These are phyloP conservation scores for Anadara kagoshimensis DNA, from an alignment of 1,140 invertebrate genomes.

Conservation along the genomic window DNA sequence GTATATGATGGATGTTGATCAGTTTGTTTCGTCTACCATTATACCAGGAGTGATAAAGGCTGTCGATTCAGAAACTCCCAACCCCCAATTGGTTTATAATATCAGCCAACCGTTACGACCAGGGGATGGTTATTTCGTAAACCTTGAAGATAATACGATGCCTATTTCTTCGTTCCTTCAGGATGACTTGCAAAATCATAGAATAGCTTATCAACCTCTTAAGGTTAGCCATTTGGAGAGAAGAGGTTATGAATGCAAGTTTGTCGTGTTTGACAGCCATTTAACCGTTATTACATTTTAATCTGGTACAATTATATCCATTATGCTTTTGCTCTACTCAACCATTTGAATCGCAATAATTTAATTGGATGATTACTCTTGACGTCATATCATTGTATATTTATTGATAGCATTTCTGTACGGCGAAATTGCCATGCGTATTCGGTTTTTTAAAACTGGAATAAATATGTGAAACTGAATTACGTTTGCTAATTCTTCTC, in stretches of 20 bases:
- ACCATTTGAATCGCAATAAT: too few relatives aligned
- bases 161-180: slow-evolving; percentile 82
- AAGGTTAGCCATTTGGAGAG: slow-evolving; percentile 56
- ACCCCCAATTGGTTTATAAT: slow-evolving; percentile 79
- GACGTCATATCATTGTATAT: too few relatives aligned
- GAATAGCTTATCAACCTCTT: slow-evolving; percentile 75
- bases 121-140: slow-evolving; percentile 78
- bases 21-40: slow-evolving; percentile 67
- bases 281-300: slow-evolving; percentile 67
- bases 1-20: slow-evolving; percentile 70
- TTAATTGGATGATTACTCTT: too few relatives aligned
- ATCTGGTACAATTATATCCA: too few relatives aligned
- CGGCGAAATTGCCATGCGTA: too few relatives aligned
- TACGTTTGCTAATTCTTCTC: too few relatives aligned
- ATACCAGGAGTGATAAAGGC: slow-evolving; percentile 81
- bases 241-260: slow-evolving; percentile 62
- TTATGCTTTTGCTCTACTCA: too few relatives aligned
- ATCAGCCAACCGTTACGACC: slow-evolving; percentile 75
- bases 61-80: slow-evolving; percentile 86
- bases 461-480: too few relatives aligned
- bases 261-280: slow-evolving; percentile 68
- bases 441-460: too few relatives aligned
- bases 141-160: slow-evolving; percentile 78
- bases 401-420: slow-evolving; percentile 67
- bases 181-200: slow-evolving; percentile 81